Evolutionary conservation across 2,888 invertebrate genomes (phyloP).

Genomic region (Seira ritae): DNA sequence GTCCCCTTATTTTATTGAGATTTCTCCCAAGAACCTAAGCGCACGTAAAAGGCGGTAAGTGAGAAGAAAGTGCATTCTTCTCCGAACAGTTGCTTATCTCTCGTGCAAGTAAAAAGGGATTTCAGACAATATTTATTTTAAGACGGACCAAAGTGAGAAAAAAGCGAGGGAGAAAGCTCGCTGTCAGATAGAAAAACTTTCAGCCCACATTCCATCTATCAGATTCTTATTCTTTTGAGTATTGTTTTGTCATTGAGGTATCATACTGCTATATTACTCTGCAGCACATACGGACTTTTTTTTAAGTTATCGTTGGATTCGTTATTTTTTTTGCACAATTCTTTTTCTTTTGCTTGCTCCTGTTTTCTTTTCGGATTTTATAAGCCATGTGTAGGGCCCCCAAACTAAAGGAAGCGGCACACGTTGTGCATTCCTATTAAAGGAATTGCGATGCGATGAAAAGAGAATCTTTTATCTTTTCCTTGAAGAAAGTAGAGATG

Average conservation of each 20-base stretch:
- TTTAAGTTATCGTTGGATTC: too few species aligned
- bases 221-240: background rate
- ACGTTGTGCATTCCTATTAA: constrained; percentile 15
- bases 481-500: background rate
- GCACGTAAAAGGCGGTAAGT: background rate
- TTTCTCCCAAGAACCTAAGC: background rate
- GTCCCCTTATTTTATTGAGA: background rate
- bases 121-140: background rate
- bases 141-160: background rate
- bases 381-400: background rate
- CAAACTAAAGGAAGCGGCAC: background rate
- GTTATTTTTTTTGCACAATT: background rate
- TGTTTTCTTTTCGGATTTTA: constrained; percentile 1
- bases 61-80: background rate
- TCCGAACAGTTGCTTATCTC: background rate
- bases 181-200: constrained; percentile 7
- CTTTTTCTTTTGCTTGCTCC: background rate
- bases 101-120: background rate
- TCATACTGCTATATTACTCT: background rate
- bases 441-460: constrained; percentile 9
- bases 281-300: too few species aligned
- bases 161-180: background rate
- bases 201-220: background rate
- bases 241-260: constrained; percentile 9
- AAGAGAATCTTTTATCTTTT: background rate